A percentile compares a stretch with the other conserved stretches of the same genome.
Conservation (phyloP, 2,797 vertebrate species). For the Pangasius larnaudii region DNA sequence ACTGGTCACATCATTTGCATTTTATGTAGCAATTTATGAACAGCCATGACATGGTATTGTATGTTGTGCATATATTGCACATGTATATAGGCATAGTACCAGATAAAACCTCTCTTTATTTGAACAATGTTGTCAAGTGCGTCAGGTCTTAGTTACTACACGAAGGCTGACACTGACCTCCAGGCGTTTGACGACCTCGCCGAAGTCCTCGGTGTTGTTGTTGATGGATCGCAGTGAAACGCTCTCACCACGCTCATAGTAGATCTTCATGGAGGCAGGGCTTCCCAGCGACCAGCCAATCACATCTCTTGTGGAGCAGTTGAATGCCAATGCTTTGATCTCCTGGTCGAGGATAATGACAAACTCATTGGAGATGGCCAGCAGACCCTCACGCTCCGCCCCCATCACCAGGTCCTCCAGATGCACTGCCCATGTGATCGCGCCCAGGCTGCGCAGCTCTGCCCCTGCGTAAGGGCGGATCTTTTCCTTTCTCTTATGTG, state of each 20-base stretch:
- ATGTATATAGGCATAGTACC: neutral
- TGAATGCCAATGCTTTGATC: slow-evolving; percentile 90
- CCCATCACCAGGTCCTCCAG: slow-evolving; percentile 91
- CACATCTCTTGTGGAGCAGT: slow-evolving; percentile 92
- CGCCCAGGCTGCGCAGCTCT: slow-evolving; percentile 89
- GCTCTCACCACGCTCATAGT: slow-evolving; percentile 94
- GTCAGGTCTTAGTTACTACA: neutral
- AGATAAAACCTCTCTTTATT: neutral
- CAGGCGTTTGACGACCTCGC: slow-evolving; percentile 92
- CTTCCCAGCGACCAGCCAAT: slow-evolving; percentile 94
- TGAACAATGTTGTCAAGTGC: neutral
- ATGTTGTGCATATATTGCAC: neutral
- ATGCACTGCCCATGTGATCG: slow-evolving; percentile 89
- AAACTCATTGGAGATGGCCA: slow-evolving; percentile 93
- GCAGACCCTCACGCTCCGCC: slow-evolving; percentile 88
- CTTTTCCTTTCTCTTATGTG: slow-evolving; percentile 93
- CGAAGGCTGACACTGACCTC: slow-evolving; percentile 82
- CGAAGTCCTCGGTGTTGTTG: slow-evolving; percentile 90
- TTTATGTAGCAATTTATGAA: neutral
- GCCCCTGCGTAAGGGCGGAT: slow-evolving; percentile 88
- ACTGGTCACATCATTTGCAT: neutral
- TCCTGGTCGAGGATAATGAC: slow-evolving; percentile 91
- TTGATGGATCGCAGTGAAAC: slow-evolving; percentile 91
- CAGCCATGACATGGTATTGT: neutral
- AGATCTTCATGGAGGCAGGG: slow-evolving; percentile 91